These are phyloP conservation scores for Reticulitermes speratus DNA, from an alignment of 1,140 invertebrate genomes.

Conservation along the genomic window DNA sequence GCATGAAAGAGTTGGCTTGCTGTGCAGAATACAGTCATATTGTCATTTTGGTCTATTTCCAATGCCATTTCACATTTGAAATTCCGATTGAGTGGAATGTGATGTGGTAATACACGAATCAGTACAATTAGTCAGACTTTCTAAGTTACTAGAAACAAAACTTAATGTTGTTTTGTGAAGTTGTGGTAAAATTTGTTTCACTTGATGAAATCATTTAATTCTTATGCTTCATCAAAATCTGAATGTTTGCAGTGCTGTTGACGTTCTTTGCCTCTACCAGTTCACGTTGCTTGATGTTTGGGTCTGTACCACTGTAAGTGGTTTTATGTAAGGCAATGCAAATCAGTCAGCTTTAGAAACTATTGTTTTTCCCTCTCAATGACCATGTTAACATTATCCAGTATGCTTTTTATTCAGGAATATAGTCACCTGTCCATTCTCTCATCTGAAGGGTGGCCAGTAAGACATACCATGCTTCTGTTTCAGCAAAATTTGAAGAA, in stretches of 20 bases:
- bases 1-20: conserved; percentile 14
- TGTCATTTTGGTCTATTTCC: neutral
- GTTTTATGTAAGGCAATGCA: neutral
- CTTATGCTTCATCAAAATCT: neutral
- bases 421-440: neutral
- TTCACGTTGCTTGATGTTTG: neutral
- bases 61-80: neutral
- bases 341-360: neutral
- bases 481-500: neutral
- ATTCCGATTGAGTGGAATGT: neutral
- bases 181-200: conserved; percentile 14
- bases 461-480: neutral
- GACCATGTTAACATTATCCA: conserved; percentile 6
- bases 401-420: neutral
- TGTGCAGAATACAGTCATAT: conserved; percentile 16
- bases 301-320: neutral
- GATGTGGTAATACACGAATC: neutral
- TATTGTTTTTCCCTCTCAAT: neutral
- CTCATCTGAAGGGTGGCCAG: neutral
- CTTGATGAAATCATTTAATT: neutral
- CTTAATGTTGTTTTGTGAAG: neutral
- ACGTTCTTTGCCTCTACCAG: neutral
- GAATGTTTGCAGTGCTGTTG: conserved; percentile 13
- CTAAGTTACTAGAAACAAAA: neutral
- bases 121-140: neutral